Evolutionary conservation across 2,113 vertebrate genomes (phyloP).

Genomic region (Cinclus mexicanus): DNA sequence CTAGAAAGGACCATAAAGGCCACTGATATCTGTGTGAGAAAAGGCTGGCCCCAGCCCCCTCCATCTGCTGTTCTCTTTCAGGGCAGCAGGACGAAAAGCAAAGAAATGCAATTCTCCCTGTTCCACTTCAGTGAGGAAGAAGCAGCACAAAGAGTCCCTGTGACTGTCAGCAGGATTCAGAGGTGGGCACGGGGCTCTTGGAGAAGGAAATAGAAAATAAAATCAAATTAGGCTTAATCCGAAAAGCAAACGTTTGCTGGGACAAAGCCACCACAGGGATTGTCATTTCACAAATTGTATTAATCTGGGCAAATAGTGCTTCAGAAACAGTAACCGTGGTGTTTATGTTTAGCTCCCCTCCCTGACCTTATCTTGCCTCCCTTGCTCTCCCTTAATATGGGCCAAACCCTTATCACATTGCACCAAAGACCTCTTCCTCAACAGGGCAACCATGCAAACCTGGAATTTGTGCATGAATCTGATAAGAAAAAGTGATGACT

Average conservation of each 20-base stretch:
- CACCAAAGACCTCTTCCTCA: not conserved
- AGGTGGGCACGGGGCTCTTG: not conserved
- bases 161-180: not conserved
- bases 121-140: conserved; percentile 34
- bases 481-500: not conserved
- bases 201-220: conserved; percentile 46
- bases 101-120: conserved; percentile 36
- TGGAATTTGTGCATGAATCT: not conserved
- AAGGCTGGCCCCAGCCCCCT: not conserved
- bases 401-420: conserved; percentile 24
- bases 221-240: conserved; percentile 63
- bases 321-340: conserved; percentile 39
- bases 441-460: not conserved
- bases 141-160: not conserved
- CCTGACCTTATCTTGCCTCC: conserved; percentile 26
- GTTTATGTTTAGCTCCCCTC: conserved; percentile 25
- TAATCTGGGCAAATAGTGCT: conserved; percentile 68
- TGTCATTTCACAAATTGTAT: conserved; percentile 67
- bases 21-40: not conserved
- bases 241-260: conserved; percentile 62
- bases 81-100: not conserved
- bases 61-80: not conserved
- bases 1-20: not conserved
- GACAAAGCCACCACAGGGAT: conserved; percentile 57
- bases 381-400: not conserved